Base-by-base conservation (phyloP, 2,888 invertebrate species). In the Caenorhabditis sulstoni region DNA sequence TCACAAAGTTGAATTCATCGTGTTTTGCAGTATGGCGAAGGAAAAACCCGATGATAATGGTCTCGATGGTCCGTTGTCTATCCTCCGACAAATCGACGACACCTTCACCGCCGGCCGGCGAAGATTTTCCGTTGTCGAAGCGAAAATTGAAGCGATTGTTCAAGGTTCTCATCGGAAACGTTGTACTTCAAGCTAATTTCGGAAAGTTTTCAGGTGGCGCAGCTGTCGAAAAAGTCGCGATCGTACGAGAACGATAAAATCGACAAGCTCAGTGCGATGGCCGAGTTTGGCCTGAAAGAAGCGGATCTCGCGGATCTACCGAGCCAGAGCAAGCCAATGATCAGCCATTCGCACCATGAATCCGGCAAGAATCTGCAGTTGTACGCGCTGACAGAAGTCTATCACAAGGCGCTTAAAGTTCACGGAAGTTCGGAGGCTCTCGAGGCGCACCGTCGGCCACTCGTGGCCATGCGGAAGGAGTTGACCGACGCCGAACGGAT, bases 211-310 rank as follows among this genome's bases (percentile, higher is more conserved):
- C 23, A 66, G 66, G 71, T 80, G n/a, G 80, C 80, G 29, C 80
- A 76, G 20, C 35, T 80, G 35, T 71, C 80, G 12, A 80, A 80
- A 18, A 80, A 80, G 44, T 76, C 78, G 4, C 58, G 81, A 11
- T 75, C 83, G 0, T 86, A 86, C 47, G 86, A 86, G 22, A 79
- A 83, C 64, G 86, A 86, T 49, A 85, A 85, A 79, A 85, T 86
- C 47, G 83, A 83, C 47, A 65, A 83, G 47, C 39, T 79, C 14
- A 79, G 85, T 12, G 86, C 86, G 16, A 85, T 86, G 86, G 86
- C 86, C 0, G 85, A 85, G 55, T 86, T 83, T 55, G 81, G 81
- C 14, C 73, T 86, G 20, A 83, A 84, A 58, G 85, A 84, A 71
- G 39, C 73, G 7, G 85, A 84, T 52, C 64, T 85, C 14, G 82